phyloP scores from a whole-genome alignment of 2,113 vertebrate genomes.

The Lycaon pictus region DNA sequence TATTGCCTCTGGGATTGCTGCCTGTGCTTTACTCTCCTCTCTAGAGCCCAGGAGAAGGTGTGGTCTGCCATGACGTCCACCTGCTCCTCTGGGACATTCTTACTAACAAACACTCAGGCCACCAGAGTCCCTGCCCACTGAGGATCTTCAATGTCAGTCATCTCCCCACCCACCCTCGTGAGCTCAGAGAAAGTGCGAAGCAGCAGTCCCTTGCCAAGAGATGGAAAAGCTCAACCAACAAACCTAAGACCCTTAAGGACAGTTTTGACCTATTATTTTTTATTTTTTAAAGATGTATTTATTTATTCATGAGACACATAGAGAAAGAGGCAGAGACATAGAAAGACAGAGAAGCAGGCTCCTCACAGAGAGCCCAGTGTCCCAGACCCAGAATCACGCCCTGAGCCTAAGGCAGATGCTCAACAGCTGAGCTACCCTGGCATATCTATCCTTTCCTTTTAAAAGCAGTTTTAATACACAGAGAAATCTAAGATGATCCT shows the following conservation, averaged over 20 bases:
- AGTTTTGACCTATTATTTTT: neutral
- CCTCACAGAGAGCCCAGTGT: too few species aligned
- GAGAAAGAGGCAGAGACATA: too few species aligned
- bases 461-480: neutral
- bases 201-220: neutral
- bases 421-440: too few species aligned
- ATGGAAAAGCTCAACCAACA: neutral
- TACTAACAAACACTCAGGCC: constrained; percentile 60
- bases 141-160: neutral
- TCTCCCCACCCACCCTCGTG: neutral
- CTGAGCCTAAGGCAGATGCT: too few species aligned
- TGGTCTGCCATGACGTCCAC: neutral
- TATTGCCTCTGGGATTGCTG: neutral
- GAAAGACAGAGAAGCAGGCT: too few species aligned
- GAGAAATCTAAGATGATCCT: neutral
- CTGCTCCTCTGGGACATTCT: constrained; percentile 7
- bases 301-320: too few species aligned
- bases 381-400: too few species aligned
- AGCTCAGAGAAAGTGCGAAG: constrained; percentile 1
- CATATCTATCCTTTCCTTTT: neutral
- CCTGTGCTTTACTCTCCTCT: neutral
- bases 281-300: too few species aligned
- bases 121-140: constrained; percentile 14
- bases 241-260: neutral
- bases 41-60: neutral